Evolutionary conservation across 2,797 vertebrate species (phyloP).

Genomic region (Bovichtus diacanthus): DNA sequence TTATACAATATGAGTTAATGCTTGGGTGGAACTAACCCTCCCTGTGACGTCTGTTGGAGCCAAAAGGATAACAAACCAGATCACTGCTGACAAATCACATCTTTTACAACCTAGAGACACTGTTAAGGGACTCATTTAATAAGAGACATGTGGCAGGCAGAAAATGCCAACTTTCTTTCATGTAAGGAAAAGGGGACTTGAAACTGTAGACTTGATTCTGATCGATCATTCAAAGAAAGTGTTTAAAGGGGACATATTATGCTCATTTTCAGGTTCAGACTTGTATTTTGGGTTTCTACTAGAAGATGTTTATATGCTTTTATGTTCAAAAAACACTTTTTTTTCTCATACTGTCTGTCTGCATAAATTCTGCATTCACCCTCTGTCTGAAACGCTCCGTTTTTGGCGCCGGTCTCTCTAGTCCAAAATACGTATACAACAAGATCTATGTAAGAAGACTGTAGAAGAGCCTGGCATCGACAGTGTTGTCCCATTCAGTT

Average conservation of each 20-base stretch:
- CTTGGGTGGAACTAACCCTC: constrained; percentile 53
- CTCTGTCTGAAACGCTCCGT: too few relatives aligned
- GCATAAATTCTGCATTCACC: too few relatives aligned
- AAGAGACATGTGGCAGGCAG: constrained; percentile 34
- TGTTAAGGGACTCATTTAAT: constrained; percentile 45
- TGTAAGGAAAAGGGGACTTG: background rate
- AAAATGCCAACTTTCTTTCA: background rate
- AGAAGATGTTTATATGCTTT: too few relatives aligned
- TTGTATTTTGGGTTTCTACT: too few relatives aligned
- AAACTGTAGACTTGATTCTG: constrained; percentile 12
- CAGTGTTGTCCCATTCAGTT: background rate
- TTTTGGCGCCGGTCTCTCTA: too few relatives aligned
- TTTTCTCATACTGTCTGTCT: too few relatives aligned
- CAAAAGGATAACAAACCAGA: constrained; percentile 56
- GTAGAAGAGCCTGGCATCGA: background rate
- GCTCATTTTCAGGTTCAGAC: too few relatives aligned
- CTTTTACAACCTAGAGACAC: constrained; percentile 53
- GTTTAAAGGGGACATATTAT: background rate
- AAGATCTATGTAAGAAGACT: background rate
- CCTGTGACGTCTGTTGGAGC: constrained; percentile 24
- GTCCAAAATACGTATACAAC: background rate
- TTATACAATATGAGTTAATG: constrained; percentile 57
- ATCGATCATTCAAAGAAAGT: background rate
- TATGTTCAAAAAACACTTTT: too few relatives aligned
- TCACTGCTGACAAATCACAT: constrained; percentile 51